Evolutionary conservation across 2,113 vertebrate genomes (phyloP).

Genomic region (Regulus satrapa): DNA sequence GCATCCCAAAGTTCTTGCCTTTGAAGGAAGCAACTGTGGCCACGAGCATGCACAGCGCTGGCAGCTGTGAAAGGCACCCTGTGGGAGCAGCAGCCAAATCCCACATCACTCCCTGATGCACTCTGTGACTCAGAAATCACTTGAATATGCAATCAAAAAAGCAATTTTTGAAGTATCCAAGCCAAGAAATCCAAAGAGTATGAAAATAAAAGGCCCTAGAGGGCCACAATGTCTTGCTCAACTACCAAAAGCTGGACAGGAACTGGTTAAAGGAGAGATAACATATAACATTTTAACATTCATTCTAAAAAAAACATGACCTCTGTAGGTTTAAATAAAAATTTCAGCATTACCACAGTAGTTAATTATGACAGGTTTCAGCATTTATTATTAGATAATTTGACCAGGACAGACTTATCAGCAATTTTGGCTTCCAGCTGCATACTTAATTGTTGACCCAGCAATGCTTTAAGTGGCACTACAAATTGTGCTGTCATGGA

Average conservation of each 20-base stretch:
- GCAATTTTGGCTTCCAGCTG: not conserved
- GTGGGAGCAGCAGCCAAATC: not conserved
- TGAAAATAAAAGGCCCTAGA: not conserved
- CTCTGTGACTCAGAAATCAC: not conserved
- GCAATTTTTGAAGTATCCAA: not conserved
- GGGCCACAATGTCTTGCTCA: not conserved
- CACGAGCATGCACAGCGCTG: not conserved
- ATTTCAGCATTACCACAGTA: not conserved
- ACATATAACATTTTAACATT: not conserved
- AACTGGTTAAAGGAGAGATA: not conserved
- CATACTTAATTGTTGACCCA: not conserved
- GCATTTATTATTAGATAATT: not conserved
- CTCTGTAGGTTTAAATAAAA: not conserved
- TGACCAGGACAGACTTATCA: not conserved
- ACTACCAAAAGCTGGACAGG: not conserved
- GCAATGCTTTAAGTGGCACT: not conserved
- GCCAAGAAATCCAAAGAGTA: not conserved
- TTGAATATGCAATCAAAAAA: not conserved
- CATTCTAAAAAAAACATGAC: not conserved
- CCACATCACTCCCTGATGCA: not conserved
- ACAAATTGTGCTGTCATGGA: not conserved
- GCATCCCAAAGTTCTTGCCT: not conserved
- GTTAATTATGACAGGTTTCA: not conserved
- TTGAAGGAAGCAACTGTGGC: not conserved
- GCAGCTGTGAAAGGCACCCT: not conserved